Evolutionary conservation across 2,113 vertebrate species (phyloP), one percentile per base, ranked within the genome.

Genomic region (Phodopus roborovskii): DNA sequence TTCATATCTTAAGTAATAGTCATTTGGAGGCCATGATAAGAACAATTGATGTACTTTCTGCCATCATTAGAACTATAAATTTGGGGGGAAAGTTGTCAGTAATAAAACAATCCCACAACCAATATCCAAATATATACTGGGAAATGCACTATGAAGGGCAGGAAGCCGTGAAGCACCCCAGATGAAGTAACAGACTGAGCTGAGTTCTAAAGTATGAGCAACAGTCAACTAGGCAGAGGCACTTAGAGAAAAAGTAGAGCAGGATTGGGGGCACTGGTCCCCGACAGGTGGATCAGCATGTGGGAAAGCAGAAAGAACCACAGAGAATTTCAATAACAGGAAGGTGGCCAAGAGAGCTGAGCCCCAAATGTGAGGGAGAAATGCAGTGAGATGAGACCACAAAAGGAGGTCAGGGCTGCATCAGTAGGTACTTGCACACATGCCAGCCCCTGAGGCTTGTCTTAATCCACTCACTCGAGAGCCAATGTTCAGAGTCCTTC

Each of bases 31-130:
- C 39, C 26, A 60, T 1, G 7, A 74, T 75, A 8, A 82, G 56
- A 20, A 95, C 15, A 62, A 30, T 26, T 30, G 58, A 30, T 84
- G 26, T 1, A 58, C 6, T 79, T 97, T 90, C 64, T 94, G 66
- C 45, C 73, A 91, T 82, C 11, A 64, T 88, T 73, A 83, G 62
- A 36, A 42, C n/a, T 83, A 33, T 45, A 84, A 87, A 33, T 91
- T 64, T 94, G 15, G 24, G 33, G 95, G 30, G 45, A 7, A 95
- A 30, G 71, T 8, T 3, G 0, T 75, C 53, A 22, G 4, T 42
- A 92, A 94, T 94, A 96, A 95, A 95, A 82, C n/a, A 91, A 81
- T 89, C 13, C n/a, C 36, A 92, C 16, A 87, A 58, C 83, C n/a
- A 48, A 33, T 75, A 60, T 74, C 45, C 13, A 92, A 45, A 68